Evolutionary conservation across 2,797 vertebrate genomes (phyloP).

Genomic region (Potorous gilbertii): DNA sequence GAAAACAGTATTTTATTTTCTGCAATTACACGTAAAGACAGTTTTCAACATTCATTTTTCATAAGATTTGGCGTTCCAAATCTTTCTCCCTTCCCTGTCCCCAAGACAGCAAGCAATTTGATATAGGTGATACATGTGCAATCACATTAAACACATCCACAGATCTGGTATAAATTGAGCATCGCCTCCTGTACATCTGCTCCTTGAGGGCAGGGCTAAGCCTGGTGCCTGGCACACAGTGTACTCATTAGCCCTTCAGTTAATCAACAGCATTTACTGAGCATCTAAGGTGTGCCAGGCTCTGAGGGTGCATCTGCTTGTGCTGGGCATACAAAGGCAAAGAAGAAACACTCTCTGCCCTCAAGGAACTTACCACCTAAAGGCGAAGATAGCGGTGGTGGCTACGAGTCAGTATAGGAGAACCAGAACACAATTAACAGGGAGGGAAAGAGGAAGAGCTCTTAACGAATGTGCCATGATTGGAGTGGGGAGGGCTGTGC

Average conservation of each 20-base stretch:
- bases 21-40: neutral
- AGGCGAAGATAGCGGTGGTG: neutral
- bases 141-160: too few relatives aligned
- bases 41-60: too few relatives aligned
- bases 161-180: rapidly evolving
- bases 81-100: neutral
- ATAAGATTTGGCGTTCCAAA: neutral
- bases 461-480: too few relatives aligned
- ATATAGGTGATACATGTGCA: too few relatives aligned
- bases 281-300: too few relatives aligned
- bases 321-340: neutral
- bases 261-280: neutral
- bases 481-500: neutral
- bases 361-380: too few relatives aligned
- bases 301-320: too few relatives aligned
- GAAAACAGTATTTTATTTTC: neutral
- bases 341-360: neutral
- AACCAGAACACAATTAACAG: neutral
- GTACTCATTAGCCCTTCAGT: neutral
- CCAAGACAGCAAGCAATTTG: too few relatives aligned
- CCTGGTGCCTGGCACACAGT: neutral
- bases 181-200: too few relatives aligned
- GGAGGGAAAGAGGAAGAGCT: neutral
- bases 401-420: neutral
- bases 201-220: neutral